A percentile compares a stretch with the other conserved stretches of the same genome.
Evolutionary conservation across 1,140 invertebrate species (phyloP).

Genomic region (Cyclargus thomasi): DNA sequence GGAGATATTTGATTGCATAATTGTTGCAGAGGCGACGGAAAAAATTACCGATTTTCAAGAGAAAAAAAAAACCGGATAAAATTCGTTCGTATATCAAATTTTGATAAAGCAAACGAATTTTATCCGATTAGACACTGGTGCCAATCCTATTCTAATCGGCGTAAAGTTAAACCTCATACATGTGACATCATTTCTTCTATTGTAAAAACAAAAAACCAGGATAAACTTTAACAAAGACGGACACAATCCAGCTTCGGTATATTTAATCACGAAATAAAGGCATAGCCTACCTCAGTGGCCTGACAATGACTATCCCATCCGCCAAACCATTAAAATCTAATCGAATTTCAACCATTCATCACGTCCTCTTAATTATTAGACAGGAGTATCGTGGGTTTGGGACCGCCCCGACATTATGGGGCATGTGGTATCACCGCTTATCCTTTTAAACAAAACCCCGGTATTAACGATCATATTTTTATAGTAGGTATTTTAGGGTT

Average conservation of each 20-base stretch:
- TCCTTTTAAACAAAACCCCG: constrained; percentile 45
- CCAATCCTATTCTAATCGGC: no score
- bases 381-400: constrained; percentile 59
- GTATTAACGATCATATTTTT: not conserved
- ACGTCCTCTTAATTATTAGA: constrained; percentile 57
- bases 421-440: constrained; percentile 32
- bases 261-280: not conserved
- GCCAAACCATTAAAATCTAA: constrained; percentile 27
- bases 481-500: not conserved
- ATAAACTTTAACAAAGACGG: not conserved
- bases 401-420: constrained; percentile 43
- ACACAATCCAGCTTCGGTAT: no score
- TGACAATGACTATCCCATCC: constrained; percentile 32
- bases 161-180: no score
- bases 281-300: not conserved
- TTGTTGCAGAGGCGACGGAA: no score
- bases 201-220: no score
- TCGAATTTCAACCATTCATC: constrained; percentile 38
- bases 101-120: no score
- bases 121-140: no score
- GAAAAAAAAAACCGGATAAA: no score
- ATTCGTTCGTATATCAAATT: no score
- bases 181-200: no score
- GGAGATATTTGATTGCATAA: no score
- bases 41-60: no score